Base-by-base conservation (phyloP, 1,140 invertebrate genomes). In the Anoplolepis gracilipes region DNA sequence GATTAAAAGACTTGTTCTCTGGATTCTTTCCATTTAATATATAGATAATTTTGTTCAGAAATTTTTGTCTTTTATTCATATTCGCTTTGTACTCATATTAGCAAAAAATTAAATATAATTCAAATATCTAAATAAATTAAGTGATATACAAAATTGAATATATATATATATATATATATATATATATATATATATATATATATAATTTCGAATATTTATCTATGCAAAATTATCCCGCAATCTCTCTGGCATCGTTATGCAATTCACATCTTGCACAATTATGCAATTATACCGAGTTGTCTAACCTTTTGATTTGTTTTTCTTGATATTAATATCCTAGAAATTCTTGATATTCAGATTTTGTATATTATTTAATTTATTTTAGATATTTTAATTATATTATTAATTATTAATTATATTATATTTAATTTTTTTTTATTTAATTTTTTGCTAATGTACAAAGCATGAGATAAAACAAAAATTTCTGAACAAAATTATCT, bases 111-210 rank as follows among this genome's bases (percentile, higher is more conserved):
- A n/a, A n/a, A n/a, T 39, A 36, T 19, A 36, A 16, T 19, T 33
- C 22, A 59, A 33, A 57, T 28, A 39, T 75, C 3, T n/a, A 55
- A 55, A 57, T 73, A 73, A 73, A 25, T 30, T 73, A 7, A 36
- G 10, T 19, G 16, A 49, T 16, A 7, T 46, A 1, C 16, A 11
- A 49, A 5, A 36, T 11, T 59, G 7, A 59, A 5, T 33, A 16
- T 59, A n/a, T n/a, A n/a, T n/a, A n/a, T n/a, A n/a, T n/a, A n/a
- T n/a, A n/a, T n/a, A n/a, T n/a, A n/a, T n/a, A n/a, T n/a, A n/a
- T n/a, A n/a, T n/a, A n/a, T n/a, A n/a, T n/a, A n/a, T n/a, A n/a
- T n/a, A n/a, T n/a, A 30, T 49, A 33, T 57, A 4, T 13, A 25
- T 55, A 49, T 49, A 57, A 39, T 39, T 75, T 75, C 28, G 16